Conservation (phyloP, 2,797 vertebrate genomes). For the Eidolon dupreanum region DNA sequence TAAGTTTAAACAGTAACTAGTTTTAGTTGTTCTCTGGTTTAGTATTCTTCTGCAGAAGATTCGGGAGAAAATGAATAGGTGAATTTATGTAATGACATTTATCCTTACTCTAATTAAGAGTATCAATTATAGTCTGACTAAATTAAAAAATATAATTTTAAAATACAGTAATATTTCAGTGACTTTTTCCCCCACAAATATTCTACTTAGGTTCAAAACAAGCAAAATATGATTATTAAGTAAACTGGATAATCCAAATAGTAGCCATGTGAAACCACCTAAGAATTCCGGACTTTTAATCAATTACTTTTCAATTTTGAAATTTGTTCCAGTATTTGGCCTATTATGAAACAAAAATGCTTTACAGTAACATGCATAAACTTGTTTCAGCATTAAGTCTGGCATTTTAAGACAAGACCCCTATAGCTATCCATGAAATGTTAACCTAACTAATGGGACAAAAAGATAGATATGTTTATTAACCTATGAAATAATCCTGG, state of each 20-base stretch:
- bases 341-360: neutral
- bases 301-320: constrained; percentile 36
- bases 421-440: neutral
- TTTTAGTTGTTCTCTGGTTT: neutral
- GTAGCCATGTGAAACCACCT: neutral
- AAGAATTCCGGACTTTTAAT: neutral
- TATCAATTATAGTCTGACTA: neutral
- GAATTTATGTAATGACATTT: neutral
- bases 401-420: constrained; percentile 3
- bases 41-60: neutral
- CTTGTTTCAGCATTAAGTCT: constrained; percentile 1
- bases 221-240: neutral
- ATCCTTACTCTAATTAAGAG: constrained; percentile 3
- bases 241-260: neutral
- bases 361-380: neutral
- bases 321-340: neutral
- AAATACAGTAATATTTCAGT: neutral
- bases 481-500: neutral
- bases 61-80: neutral
- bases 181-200: neutral
- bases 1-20: neutral
- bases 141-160: neutral
- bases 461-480: neutral
- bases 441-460: neutral
- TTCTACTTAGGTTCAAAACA: constrained; percentile 2